Evolutionary conservation across 2,797 vertebrate genomes (phyloP), one percentile per base, ranked within the genome.

Genomic region (Microtus californicus): DNA sequence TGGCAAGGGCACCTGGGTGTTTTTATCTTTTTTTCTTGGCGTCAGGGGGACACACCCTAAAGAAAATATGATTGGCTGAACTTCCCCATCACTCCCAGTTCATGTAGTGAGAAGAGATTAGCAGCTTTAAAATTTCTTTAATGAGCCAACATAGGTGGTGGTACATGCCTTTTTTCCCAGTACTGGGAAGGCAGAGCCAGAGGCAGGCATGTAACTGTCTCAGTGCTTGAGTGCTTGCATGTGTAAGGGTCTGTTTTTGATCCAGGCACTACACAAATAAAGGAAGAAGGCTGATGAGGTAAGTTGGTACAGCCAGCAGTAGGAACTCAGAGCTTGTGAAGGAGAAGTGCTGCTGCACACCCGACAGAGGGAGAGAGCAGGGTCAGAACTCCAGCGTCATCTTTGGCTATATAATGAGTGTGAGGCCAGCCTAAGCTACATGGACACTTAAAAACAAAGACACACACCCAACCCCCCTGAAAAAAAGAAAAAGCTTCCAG

Each of bases 41-140:
- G 13, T 51, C 48, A 51, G 48, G 48, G 48, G 13, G 48, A 51
- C 48, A 51, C 48, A 51, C 13, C 3, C 48, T 51, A 51, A 51
- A 51, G 48, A 51, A 51, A 51, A 51, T 51, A 2, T 51, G 48
- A 14, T 51, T 51, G 13, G 48, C 48, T 13, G 48, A 51, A 51
- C 48, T 51, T 51, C 48, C 48, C 48, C 48, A 14, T 51, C 48
- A 51, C 13, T 51, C 48, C 86, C 56, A 37, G 27, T 81, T 95
- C 76, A 61, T 19, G 5, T 80, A n/a, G n/a, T 73, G 14, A 51
- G 82, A 54, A 67, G 14, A 37, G 48, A 76, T 59, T 69, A 94
- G 5, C 85, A 96, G 89, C n/a, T 96, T 86, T 21, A 91, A 78
- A 77, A 74, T 45, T 7, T 43, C 40, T 95, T n/a, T 74, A 40